A percentile compares a stretch with the other conserved stretches of the same genome.
These are phyloP conservation scores for Coendou prehensilis DNA, from an alignment of 2,797 vertebrate species.

Conservation along the genomic window DNA sequence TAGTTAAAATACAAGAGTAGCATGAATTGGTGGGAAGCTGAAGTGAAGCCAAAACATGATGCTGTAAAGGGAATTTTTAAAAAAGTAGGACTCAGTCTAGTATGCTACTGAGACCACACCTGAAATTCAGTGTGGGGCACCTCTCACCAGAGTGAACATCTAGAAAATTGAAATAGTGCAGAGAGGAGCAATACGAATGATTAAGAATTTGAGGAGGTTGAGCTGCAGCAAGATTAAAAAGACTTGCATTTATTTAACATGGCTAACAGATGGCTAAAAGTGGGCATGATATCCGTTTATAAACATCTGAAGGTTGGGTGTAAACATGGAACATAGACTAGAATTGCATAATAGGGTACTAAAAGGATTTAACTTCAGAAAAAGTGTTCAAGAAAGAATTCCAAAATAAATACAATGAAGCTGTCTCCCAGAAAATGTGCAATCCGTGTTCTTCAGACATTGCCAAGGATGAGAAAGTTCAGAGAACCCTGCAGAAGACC, in stretches of 20 bases:
- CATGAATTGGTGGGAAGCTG: neutral
- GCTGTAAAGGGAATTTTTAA: neutral
- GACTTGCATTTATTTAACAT: constrained; percentile 59
- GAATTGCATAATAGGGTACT: constrained; percentile 50
- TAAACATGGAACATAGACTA: constrained; percentile 68
- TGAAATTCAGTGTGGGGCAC: constrained; percentile 17
- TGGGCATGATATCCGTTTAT: constrained; percentile 80
- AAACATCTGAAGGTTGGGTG: constrained; percentile 76
- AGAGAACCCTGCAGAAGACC: constrained; percentile 2
- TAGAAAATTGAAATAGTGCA: constrained; percentile 65
- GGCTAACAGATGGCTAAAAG: constrained; percentile 78
- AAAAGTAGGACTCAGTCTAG: neutral
- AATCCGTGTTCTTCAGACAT: constrained; percentile 57
- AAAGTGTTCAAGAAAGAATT: constrained; percentile 64
- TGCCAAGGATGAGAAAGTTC: constrained; percentile 70
- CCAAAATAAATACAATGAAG: constrained; percentile 73
- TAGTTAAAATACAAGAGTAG: constrained; percentile 43
- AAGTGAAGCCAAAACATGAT: constrained; percentile 33
- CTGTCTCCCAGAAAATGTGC: constrained; percentile 52
- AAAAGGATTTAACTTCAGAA: constrained; percentile 70
- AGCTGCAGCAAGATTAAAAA: constrained; percentile 70
- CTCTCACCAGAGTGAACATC: constrained; percentile 31
- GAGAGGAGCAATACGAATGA: constrained; percentile 63
- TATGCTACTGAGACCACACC: constrained; percentile 64
- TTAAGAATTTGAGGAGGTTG: constrained; percentile 45